Base-by-base conservation (phyloP, 2,797 vertebrate species). In the Hyperoplus immaculatus region DNA sequence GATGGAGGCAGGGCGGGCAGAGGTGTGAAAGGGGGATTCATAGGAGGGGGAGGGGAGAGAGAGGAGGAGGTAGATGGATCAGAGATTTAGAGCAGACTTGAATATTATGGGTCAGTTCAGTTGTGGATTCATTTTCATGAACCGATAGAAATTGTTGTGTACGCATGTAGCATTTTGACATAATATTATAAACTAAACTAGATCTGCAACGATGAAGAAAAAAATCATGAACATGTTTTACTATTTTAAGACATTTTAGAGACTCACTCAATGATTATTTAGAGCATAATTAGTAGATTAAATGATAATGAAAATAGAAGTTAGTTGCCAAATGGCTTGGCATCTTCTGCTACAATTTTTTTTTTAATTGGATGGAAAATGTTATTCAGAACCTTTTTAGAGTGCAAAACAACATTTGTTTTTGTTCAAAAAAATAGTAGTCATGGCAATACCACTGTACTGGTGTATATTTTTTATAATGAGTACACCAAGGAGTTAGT, bases 21-120 rank as follows among this genome's bases (percentile, higher is more conserved):
- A 88, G 84, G 0, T 15, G 82, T 86, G 82, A 88, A 76, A 29
- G 29, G 64, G 69, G 71, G 84, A 77, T 81, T 85, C 66, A 65
- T 71, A 67, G 21, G 65, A 75, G 38, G 81, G 70, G 67, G 66
- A 82, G 55, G 74, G 63, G 56, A 47, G 2, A 56, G 72, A 14
- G 71, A 76, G 71, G 68, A 0, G 74, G 76, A 80, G 72, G 79
- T 80, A 68, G 77, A 43, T 74, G 67, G 49, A 55, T 64, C 3
- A 41, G 67, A 63, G 56, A 69, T 36, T 78, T 72, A 82, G 77
- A 75, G 61, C 46, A 18, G 45, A 64, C 0, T n/a, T 69, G 46
- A 9, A 43, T 54, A 15, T 78, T 70, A 68, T 16, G 43, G 66
- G 73, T 80, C 61, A 50, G n/a, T 11, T 41, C 13, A 50, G n/a